These are phyloP conservation scores for Manis pentadactyla DNA, from an alignment of 2,797 vertebrate species.

Conservation along the genomic window DNA sequence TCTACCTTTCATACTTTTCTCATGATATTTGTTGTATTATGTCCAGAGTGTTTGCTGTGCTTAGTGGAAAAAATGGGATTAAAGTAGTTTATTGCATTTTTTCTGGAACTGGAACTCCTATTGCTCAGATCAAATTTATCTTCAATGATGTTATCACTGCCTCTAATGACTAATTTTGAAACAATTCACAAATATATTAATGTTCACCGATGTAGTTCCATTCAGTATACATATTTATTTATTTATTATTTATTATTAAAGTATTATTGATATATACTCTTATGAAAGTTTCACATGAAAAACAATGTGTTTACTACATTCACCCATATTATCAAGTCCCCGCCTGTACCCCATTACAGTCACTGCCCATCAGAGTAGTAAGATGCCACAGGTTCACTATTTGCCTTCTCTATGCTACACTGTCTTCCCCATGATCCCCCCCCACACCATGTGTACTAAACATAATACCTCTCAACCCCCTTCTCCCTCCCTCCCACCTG, in stretches of 20 bases:
- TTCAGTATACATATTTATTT: neutral
- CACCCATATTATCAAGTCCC: too few relatives aligned
- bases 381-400: too few relatives aligned
- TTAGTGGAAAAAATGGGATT: neutral
- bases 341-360: too few relatives aligned
- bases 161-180: conserved; percentile 17
- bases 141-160: neutral
- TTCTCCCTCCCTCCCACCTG: too few relatives aligned
- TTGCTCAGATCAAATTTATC: neutral
- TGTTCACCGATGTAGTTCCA: neutral
- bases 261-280: too few relatives aligned
- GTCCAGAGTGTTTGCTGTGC: neutral
- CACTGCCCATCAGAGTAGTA: too few relatives aligned
- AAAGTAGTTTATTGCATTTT: neutral
- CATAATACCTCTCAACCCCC: too few relatives aligned
- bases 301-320: too few relatives aligned
- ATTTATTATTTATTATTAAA: neutral
- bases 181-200: neutral
- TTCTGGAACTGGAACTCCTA: neutral
- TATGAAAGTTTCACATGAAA: too few relatives aligned
- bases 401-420: too few relatives aligned
- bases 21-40: neutral
- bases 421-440: too few relatives aligned
- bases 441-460: too few relatives aligned
- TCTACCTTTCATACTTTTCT: neutral